These are phyloP conservation scores for Hiodon alosoides DNA, from an alignment of 2,113 vertebrate species.

Conservation along the genomic window DNA sequence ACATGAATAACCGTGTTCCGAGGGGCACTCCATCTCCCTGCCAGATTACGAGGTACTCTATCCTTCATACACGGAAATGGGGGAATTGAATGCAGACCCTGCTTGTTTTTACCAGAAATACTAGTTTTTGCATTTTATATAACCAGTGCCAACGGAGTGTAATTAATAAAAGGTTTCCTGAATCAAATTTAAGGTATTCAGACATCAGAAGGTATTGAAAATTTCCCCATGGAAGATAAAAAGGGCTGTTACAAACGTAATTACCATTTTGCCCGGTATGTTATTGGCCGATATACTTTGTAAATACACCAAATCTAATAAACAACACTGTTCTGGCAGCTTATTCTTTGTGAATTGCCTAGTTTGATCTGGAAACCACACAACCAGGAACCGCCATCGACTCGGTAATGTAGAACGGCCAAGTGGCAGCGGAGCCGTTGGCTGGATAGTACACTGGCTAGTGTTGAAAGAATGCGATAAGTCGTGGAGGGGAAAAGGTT, in stretches of 20 bases:
- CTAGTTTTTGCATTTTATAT: background rate
- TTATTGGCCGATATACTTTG: background rate
- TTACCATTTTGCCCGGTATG: background rate
- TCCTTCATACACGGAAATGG: background rate
- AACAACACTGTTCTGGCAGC: background rate
- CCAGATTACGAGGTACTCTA: slow-evolving; percentile 1
- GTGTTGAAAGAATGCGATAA: background rate
- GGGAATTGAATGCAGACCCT: background rate
- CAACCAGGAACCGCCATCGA: background rate
- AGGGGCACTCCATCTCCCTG: background rate
- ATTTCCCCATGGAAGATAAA: no score
- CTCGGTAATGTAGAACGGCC: background rate
- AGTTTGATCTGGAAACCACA: slow-evolving; percentile 1
- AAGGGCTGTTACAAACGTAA: no score
- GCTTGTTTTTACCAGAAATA: slow-evolving; percentile 4
- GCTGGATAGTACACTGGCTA: background rate
- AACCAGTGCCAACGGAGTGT: background rate
- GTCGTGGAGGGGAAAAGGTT: background rate
- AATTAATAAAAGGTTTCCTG: background rate
- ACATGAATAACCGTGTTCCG: background rate
- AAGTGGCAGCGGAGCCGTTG: background rate
- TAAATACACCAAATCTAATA: background rate
- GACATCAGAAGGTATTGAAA: no score
- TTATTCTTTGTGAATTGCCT: slow-evolving; percentile 3
- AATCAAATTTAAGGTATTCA: background rate